These are phyloP conservation scores for Hypomecis atomaria DNA, from an alignment of 2,888 invertebrate genomes.

Conservation along the genomic window DNA sequence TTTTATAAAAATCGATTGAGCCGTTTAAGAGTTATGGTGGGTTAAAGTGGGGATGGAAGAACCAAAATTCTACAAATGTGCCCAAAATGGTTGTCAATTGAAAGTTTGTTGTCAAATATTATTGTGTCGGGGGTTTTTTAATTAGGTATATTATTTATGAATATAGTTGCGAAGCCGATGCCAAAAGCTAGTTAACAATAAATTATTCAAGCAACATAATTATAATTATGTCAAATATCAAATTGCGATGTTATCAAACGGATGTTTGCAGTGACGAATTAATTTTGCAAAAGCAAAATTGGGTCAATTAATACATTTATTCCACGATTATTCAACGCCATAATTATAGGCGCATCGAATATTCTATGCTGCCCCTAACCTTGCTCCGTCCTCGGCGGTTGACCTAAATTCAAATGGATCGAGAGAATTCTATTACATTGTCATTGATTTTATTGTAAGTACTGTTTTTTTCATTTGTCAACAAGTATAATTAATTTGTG, in stretches of 20 bases:
- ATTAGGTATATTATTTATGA: too few relatives aligned
- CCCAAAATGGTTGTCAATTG: too few relatives aligned
- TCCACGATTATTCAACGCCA: conserved; percentile 12
- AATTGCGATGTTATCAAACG: conserved; percentile 25
- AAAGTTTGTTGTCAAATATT: too few relatives aligned
- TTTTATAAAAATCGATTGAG: too few relatives aligned
- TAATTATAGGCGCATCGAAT: conserved; percentile 6
- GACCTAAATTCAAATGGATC: conserved; percentile 3
- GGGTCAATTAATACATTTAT: conserved; percentile 21
- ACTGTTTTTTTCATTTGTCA: too few relatives aligned
- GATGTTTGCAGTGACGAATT: conserved; percentile 27
- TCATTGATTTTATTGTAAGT: background rate
- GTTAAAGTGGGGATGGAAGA: too few relatives aligned
- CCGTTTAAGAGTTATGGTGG: too few relatives aligned
- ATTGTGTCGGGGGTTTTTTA: too few relatives aligned
- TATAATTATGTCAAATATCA: conserved; percentile 5
- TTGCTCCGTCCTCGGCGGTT: conserved; percentile 13
- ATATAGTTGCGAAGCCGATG: too few relatives aligned
- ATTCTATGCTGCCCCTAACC: conserved; percentile 18
- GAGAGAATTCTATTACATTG: background rate
- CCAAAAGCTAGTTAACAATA: too few relatives aligned
- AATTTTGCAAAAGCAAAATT: conserved; percentile 23
- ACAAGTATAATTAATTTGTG: too few relatives aligned
- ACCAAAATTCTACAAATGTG: too few relatives aligned
- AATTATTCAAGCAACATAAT: background rate